Evolutionary conservation across 2,797 vertebrate species (phyloP).

Genomic region (Tarsius wallacei): DNA sequence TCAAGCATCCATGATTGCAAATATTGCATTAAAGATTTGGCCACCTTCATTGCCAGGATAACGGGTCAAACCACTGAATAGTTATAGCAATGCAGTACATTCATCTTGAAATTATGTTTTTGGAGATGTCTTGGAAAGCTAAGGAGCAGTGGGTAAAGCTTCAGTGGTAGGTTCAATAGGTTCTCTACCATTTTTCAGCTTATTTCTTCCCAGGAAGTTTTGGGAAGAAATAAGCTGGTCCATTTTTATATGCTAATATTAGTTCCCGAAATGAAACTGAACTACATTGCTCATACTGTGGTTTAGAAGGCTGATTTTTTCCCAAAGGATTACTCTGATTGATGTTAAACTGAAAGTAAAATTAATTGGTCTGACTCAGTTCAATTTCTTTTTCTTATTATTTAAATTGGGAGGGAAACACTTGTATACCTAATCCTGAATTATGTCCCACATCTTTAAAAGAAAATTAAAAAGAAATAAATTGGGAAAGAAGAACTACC

Average conservation of each 20-base stretch:
- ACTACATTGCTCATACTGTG: accelerated
- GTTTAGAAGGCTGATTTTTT: slow-evolving; percentile 6
- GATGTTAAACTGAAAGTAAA: not conserved
- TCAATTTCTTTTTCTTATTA: not conserved
- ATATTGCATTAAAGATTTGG: not conserved
- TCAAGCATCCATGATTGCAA: not conserved
- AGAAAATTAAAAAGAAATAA: not conserved
- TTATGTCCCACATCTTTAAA: no score
- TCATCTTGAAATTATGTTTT: slow-evolving; percentile 6
- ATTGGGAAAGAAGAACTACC: not conserved
- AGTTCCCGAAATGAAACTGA: not conserved
- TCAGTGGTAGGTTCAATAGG: no score
- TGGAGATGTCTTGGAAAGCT: no score
- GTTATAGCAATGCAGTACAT: not conserved
- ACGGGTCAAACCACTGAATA: not conserved
- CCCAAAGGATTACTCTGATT: not conserved
- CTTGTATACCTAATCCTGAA: no score
- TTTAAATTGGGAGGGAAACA: not conserved
- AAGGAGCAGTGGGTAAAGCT: no score
- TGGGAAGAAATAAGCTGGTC: not conserved
- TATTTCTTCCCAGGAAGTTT: no score
- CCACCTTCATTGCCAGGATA: not conserved
- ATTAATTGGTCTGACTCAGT: not conserved
- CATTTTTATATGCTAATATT: not conserved
- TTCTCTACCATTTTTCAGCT: no score